Base-by-base conservation (phyloP, 2,797 vertebrate species). In the Aulostomus chinensis region DNA sequence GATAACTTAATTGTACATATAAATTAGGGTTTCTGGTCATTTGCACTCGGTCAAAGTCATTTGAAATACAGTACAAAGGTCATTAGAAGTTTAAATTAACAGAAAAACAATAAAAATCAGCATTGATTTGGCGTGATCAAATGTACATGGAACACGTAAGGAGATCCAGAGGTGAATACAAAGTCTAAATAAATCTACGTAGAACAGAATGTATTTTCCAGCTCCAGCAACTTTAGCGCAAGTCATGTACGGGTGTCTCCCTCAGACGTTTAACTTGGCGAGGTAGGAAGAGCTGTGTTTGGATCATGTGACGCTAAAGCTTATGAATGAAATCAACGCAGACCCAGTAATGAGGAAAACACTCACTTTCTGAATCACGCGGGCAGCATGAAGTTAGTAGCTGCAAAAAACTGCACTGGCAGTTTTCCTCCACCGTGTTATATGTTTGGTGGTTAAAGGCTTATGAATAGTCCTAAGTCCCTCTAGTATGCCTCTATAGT, bases 1-100 rank as follows among this genome's bases (percentile, higher is more conserved):
- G 73, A 85, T 81, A 87, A 83, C 69, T 86, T 86, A 80, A 80
- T 79, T 68, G 37, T 70, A 68, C 60, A 74, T 59, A 83, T 88
- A 87, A 81, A 82, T 88, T 70, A 84, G 56, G 15, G 7, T 73
- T 78, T 60, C 57, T 57, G 50, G 48, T 58, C 58, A 73, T 63
- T 35, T 59, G 48, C 33, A 61, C 46, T 58, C 30, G 17, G 12
- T 47, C 51, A 75, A 63, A 76, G 52, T 56, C 73, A 24, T 79
- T 75, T 43, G 58, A 73, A 70, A 68, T 70, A 70, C 59, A 80
- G 37, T 42, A 62, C 41, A 48, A 53, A 70, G 29, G 30, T 55
- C 36, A 65, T 55, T 48, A 58, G 32, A 63, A 53, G 42, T 65
- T 31, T 12, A 31, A 12, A 15, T 49, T 36, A 17, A 36, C 25